Evolutionary conservation across 2,113 vertebrate genomes (phyloP).

Genomic region (Ameiurus melas): DNA sequence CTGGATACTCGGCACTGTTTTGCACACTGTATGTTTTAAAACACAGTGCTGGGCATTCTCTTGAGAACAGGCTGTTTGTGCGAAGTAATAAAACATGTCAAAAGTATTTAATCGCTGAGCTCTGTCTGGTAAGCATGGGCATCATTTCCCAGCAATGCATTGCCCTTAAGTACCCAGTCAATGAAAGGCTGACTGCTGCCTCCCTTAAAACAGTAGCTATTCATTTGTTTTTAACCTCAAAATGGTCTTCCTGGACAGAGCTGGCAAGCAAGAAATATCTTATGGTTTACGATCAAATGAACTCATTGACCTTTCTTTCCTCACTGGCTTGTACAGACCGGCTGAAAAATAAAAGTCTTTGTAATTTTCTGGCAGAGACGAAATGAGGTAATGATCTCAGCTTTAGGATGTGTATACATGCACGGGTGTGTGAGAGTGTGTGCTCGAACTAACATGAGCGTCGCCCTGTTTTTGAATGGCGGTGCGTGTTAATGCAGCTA

Average conservation of each 20-base stretch:
- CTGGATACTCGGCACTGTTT: background rate
- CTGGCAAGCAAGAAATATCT: conserved; percentile 35
- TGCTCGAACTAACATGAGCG: background rate
- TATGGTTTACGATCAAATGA: conserved; percentile 16
- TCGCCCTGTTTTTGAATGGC: background rate
- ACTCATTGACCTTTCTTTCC: conserved; percentile 36
- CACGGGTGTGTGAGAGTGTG: background rate
- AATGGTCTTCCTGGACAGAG: conserved; percentile 19
- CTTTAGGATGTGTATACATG: background rate
- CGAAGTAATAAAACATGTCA: conserved; percentile 26
- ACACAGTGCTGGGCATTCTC: background rate
- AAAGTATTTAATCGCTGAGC: conserved; percentile 31
- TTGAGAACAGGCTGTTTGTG: conserved; percentile 11
- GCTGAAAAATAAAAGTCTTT: conserved; percentile 26
- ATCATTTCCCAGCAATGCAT: conserved; percentile 42
- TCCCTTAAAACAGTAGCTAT: conserved; percentile 35
- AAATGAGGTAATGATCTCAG: conserved; percentile 36
- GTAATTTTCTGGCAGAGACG: conserved; percentile 28
- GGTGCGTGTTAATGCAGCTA: background rate
- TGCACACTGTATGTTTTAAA: background rate
- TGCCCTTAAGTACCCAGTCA: conserved; percentile 23
- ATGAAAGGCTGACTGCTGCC: conserved; percentile 20
- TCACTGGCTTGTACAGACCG: background rate
- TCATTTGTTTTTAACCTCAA: conserved; percentile 35
- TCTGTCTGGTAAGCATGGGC: conserved; percentile 26